Base-by-base conservation (phyloP, 2,797 vertebrate species). In the Mormyrus proboscirostris region DNA sequence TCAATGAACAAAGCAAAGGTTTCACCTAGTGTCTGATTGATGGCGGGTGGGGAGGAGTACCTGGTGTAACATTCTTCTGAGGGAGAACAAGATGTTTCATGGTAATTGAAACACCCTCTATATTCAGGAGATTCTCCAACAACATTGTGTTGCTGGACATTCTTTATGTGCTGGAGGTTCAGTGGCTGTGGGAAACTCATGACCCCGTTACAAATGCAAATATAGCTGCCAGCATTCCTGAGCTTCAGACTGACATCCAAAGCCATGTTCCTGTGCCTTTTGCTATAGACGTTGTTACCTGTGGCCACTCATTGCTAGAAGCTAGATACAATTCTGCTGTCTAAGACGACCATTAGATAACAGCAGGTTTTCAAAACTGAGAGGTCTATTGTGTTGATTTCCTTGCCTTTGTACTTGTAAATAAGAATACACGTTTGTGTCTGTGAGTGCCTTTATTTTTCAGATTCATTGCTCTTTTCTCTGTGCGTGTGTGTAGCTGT, bases 361-460 rank as follows among this genome's bases (percentile, higher is more conserved):
- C 76, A 82, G 41, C 41, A 10, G 1, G 7, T 82, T 82, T 47
- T 82, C 76, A 16, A 29, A 55, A n/a, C 47, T 4, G 51, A 5
- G 25, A 29, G 8, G n/a, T 16, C 49, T 53, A 5, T 86, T 86
- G 22, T 25, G 50, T 29, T 47, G 49, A 44, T 14, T 2, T 1
- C 14, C 65, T 10, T 57, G n/a, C 89, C 10, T 29, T 51, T 47
- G 3, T 87, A 16, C 87, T 38, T 59, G 0, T 41, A 12, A 79
- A 69, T 89, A 44, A 38, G 16, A 51, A 73, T 87, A 50, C 87
- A 83, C 69, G 33, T 89, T 87, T 51, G 3, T 57, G 62, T 82
- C n/a, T 3, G 19, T 76, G 62, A 6, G 62, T 53, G 50, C 16
- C 50, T 62, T 49, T 19, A 47, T 47, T 8, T 82, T n/a, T 44